These are phyloP conservation scores for Bombylius major DNA, from an alignment of 2,888 invertebrate species.

Conservation along the genomic window DNA sequence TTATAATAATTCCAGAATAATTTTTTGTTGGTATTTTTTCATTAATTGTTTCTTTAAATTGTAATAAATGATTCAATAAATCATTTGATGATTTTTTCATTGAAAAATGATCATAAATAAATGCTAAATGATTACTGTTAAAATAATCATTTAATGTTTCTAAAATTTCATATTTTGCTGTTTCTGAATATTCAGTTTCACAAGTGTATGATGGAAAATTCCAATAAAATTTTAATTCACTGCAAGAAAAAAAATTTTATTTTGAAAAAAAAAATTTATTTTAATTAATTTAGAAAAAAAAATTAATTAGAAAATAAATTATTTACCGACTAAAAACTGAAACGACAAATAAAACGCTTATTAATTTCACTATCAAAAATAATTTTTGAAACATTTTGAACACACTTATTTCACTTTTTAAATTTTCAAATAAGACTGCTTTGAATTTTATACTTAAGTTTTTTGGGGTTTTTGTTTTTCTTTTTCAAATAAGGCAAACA, in stretches of 20 bases:
- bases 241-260: conserved; percentile 1
- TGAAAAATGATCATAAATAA: conserved; percentile 43
- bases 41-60: conserved; percentile 44
- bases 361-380: too few species aligned
- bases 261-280: neutral
- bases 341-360: neutral
- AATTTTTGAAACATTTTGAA: too few species aligned
- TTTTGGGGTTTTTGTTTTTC: too few species aligned
- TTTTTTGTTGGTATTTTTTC: conserved; percentile 46
- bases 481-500: too few species aligned
- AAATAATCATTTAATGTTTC: conserved; percentile 55
- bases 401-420: too few species aligned
- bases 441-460: too few species aligned
- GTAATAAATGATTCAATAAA: conserved; percentile 46
- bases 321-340: neutral
- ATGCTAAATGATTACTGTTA: neutral
- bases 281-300: too few species aligned
- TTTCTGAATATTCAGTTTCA: conserved; percentile 41
- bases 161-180: conserved; percentile 45
- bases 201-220: conserved; percentile 68
- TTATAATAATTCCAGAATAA: conserved; percentile 56
- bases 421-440: too few species aligned
- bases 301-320: too few species aligned
- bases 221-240: conserved; percentile 51
- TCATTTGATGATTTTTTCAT: conserved; percentile 44